Evolutionary conservation across 2,797 vertebrate genomes (phyloP), one percentile per base, ranked within the genome.

Genomic region (Tapera naevia): DNA sequence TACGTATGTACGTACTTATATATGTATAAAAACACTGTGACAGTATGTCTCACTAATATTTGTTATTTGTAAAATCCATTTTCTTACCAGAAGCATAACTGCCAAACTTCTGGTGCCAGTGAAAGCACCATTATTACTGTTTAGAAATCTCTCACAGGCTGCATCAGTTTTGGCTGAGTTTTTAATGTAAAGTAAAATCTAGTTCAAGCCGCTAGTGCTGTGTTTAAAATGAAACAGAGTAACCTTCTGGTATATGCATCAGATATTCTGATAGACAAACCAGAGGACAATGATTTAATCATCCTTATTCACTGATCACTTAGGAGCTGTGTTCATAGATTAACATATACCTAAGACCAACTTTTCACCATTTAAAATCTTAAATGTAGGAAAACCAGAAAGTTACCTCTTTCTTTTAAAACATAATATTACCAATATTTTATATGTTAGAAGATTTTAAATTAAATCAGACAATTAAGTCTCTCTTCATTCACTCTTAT

Each of bases 401-500:
- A 67, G 46, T 65, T 81, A 41, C 19, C 19, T 51, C 25, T 57
- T 83, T 56, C 21, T 69, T 94, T 35, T 32, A 72, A 80, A 88
- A 85, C 5, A 51, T 41, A 53, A 84, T 48, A 53, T 78, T 70
- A 30, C 24, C n/a, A 74, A 48, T 62, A 65, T 56, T 73, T 81
- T 45, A 24, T 41, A 51, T 50, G 23, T 54, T 72, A 67, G 43
- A 84, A 58, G 28, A 74, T 67, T 91, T 85, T 71, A 76, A 92
- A 73, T 91, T 51, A 88, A 93, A 89, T 43, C n/a, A 64, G 50
- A 58, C 65, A 82, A 84, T 86, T 95, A 81, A 94, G 28, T 17
- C 50, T 92, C 16, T 48, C 35, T 25, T 85, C 84, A 37, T 39
- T 93, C 39, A n/a, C 27, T 84, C 82, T 84, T 84, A 72, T 92